A percentile compares a stretch with the other conserved stretches of the same genome.
Conservation (phyloP, 2,888 invertebrate genomes). For the Coleophora flavipennella region DNA sequence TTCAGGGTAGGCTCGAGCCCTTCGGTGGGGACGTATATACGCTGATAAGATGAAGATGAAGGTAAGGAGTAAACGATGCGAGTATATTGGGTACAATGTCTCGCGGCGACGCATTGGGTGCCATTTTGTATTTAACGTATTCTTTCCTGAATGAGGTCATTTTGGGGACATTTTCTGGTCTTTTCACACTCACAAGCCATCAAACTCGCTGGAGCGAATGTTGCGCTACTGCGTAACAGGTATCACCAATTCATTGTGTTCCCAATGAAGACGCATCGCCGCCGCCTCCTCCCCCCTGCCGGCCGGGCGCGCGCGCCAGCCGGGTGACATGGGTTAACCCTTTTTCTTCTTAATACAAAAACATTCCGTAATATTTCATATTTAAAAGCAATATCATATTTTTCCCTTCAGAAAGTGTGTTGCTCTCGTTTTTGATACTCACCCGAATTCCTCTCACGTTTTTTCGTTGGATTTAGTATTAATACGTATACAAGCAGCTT, state of each 20-base stretch:
- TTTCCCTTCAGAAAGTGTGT: constrained; percentile 31
- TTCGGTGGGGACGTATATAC: too few relatives aligned
- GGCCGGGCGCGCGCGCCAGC: constrained; percentile 20
- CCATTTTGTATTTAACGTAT: too few relatives aligned
- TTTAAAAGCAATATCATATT: constrained; percentile 65
- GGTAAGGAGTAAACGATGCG: too few relatives aligned
- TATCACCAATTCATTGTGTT: constrained; percentile 51
- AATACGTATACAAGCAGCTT: too few relatives aligned
- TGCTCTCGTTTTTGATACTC: constrained; percentile 23
- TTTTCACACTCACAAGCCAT: too few relatives aligned
- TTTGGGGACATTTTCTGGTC: too few relatives aligned
- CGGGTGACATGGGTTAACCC: constrained; percentile 57
- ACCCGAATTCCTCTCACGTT: constrained; percentile 1
- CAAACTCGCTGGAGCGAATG: too few relatives aligned
- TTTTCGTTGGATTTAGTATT: not conserved
- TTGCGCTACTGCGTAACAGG: not conserved
- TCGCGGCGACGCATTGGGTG: too few relatives aligned
- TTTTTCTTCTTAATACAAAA: constrained; percentile 56
- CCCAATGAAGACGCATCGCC: constrained; percentile 51
- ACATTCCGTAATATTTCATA: constrained; percentile 60
- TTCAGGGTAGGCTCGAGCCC: too few relatives aligned
- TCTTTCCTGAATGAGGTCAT: too few relatives aligned
- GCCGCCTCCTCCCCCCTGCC: constrained; percentile 8
- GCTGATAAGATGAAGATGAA: too few relatives aligned
- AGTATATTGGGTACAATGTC: too few relatives aligned